Evolutionary conservation across 2,113 vertebrate genomes (phyloP).

Genomic region (Podarcis muralis): DNA sequence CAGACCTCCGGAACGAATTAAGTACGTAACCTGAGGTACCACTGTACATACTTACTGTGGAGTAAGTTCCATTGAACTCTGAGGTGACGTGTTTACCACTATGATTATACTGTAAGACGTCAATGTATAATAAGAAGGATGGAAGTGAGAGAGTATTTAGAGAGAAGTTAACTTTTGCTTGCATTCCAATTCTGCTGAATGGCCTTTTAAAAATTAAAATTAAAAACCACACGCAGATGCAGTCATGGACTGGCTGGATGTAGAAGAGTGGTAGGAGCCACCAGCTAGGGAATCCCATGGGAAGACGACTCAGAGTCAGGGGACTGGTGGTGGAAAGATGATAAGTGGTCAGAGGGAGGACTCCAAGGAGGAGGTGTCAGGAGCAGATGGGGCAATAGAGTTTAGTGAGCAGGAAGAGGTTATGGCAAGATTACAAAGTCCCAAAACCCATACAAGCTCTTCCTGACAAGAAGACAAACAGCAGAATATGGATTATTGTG

Average conservation of each 20-base stretch:
- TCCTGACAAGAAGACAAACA: background rate
- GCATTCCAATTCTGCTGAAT: background rate
- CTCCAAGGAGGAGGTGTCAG: no score
- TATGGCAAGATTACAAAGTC: accelerated
- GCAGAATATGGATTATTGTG: background rate
- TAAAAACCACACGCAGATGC: background rate
- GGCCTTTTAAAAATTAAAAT: no score
- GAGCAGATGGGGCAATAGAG: no score
- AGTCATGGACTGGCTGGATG: background rate
- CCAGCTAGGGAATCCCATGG: no score
- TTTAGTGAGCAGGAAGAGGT: no score
- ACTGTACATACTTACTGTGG: background rate
- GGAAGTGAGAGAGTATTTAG: background rate
- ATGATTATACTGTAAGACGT: background rate
- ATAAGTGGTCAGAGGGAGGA: no score
- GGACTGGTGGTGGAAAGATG: no score
- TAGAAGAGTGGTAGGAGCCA: no score
- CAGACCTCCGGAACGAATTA: no score
- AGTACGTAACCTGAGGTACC: no score
- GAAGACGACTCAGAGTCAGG: no score
- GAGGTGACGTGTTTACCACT: background rate
- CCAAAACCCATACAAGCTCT: background rate
- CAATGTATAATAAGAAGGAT: background rate
- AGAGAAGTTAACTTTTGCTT: background rate
- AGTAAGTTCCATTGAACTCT: background rate